Evolutionary conservation across 2,888 invertebrate species (phyloP), one percentile per base, ranked within the genome.

Genomic region (Parnassius smintheus): DNA sequence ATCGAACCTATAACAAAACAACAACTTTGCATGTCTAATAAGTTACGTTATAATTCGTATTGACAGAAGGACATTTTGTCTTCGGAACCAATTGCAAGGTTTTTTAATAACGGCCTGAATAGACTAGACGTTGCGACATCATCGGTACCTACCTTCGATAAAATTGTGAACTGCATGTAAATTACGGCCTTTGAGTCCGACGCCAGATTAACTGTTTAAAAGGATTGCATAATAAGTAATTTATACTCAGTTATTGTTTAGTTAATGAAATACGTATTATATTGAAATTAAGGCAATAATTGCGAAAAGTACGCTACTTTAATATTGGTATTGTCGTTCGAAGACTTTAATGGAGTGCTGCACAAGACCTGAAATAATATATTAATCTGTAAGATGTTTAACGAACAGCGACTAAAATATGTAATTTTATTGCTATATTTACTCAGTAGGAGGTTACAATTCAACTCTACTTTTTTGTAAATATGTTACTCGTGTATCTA

Each of bases 61-160:
- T 12, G 53, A 35, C 44, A 62, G 58, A 57, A 63, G 63, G 55
- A 56, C 59, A 60, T 60, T 49, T 60, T 53, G 59, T 52, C 59
- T 64, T 60, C 9, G 60, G 56, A 60, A 60, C 18, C 59, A 59
- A 64, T 53, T 64, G 64, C 56, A 60, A 64, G 59, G 64, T 50
- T 59, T 60, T 63, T 64, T 60, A 64, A 64, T 63, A 63, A 56
- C 35, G 58, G 59, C 51, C 51, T 63, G 48, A 59, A 59, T 64
- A 64, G 59, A 58, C 55, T 63, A 56, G 48, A 46, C 44, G 50
- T 59, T 64, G 56, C 64, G 12, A 60, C 59, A 64, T 22, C 46
- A 48, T 50, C 9, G 11, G 53, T 64, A 46, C 64, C 56, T 64
- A 41, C 64, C 59, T 64, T 64, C 59, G 54, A 59, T 58, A 56